Base-by-base conservation (phyloP, 2,888 invertebrate species). In the Caenorhabditis angaria region DNA sequence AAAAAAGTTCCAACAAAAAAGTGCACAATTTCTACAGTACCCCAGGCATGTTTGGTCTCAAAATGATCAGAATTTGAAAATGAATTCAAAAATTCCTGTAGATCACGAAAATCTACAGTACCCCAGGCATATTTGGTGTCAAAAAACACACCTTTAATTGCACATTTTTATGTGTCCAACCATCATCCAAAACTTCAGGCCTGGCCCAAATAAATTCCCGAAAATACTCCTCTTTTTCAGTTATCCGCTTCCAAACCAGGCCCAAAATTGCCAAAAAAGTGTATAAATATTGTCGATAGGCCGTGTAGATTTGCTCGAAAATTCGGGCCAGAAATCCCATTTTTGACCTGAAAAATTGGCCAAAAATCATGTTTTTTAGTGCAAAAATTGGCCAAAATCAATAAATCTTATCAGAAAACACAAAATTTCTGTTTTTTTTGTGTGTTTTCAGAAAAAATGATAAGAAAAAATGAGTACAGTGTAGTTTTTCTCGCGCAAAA, bases 151-250 rank as follows among this genome's bases (percentile, higher is more conserved):
- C 55, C 55, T 64, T 65, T 54, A 76, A 47, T 41, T 76, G 66
- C 22, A 72, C 72, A 54, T 28, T 67, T 28, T 70, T 69, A 50
- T 76, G 76, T 41, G 70, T 66, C 69, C 67, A 76, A 20, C 29
- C 54, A 22, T 76, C 63, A 22, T 64, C 64, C 20, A 64, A 22
- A 47, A 67, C 64, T 32, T 67, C 72, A 0, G 67, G 72, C 48
- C 63, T 64, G n/a, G 64, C 61, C 50, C 55, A 72, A 6, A 54
- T 50, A 22, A 60, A 18, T 29, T 67, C 64, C 47, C 6, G 14
- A 28, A 72, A 67, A 18, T 67, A 67, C 1, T 61, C 67, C 12
- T 61, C 54, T 12, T 58, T 64, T 12, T 58, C 51, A n/a, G 61
- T 61, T 8, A 72, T 32, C 35, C 56, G 47, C 65, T 70, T 70